Evolutionary conservation across 2,797 vertebrate species (phyloP).

Genomic region (Dipus sagitta): DNA sequence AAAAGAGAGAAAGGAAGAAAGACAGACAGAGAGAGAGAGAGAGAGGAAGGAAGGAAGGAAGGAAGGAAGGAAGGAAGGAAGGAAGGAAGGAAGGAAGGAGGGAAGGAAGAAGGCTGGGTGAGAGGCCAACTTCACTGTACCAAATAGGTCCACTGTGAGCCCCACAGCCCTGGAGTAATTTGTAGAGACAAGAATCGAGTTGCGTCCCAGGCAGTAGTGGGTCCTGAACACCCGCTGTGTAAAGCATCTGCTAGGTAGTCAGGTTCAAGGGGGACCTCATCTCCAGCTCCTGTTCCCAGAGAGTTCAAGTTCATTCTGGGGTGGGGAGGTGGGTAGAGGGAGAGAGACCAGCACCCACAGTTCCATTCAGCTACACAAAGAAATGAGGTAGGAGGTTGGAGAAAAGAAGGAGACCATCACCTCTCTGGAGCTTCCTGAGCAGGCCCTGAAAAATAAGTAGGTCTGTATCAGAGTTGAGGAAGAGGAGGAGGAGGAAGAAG

Average conservation of each 20-base stretch:
- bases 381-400: not conserved
- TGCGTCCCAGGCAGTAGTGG: not conserved
- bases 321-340: not conserved
- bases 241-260: not conserved
- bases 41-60: too few relatives aligned
- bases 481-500: too few relatives aligned
- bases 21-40: not conserved
- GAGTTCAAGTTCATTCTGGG: not conserved
- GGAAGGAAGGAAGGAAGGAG: too few relatives aligned
- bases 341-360: not conserved
- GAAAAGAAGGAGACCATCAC: not conserved
- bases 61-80: too few relatives aligned
- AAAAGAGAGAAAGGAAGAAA: slow-evolving; percentile 57
- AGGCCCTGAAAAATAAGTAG: not conserved
- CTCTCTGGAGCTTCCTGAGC: not conserved
- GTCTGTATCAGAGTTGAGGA: not conserved
- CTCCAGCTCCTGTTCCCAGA: not conserved
- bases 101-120: not conserved
- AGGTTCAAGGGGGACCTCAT: not conserved
- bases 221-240: not conserved
- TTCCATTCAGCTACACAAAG: not conserved
- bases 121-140: not conserved
- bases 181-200: not conserved
- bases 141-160: not conserved
- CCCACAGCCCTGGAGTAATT: not conserved